These are phyloP conservation scores for Rhadina sibilatrix DNA, from an alignment of 2,113 vertebrate species.

Conservation along the genomic window DNA sequence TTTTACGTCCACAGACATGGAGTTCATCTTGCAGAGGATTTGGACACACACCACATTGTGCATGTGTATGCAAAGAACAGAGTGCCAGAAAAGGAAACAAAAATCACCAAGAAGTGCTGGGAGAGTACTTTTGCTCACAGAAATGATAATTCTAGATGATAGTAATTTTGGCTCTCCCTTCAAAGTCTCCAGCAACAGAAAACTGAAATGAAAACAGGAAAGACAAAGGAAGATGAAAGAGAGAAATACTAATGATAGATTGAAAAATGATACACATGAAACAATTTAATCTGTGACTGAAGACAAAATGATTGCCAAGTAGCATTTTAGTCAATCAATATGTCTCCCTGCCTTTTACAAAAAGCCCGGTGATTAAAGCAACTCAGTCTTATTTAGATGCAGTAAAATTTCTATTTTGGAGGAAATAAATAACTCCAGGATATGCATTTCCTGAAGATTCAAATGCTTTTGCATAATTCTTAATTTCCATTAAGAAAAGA, in stretches of 20 bases:
- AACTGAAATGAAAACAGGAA: conserved; percentile 43
- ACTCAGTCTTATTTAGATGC: neutral
- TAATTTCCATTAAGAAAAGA: neutral
- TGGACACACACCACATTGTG: neutral
- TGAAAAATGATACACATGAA: neutral
- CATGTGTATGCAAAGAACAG: neutral
- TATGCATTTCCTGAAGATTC: neutral
- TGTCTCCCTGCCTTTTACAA: neutral
- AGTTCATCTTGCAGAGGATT: neutral
- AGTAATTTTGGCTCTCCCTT: conserved; percentile 26
- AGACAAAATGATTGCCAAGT: conserved; percentile 16
- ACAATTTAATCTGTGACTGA: neutral
- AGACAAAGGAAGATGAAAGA: conserved; percentile 34
- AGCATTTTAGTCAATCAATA: conserved; percentile 8
- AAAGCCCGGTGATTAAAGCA: neutral
- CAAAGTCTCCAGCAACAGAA: conserved; percentile 16
- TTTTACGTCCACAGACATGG: neutral
- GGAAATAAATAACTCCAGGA: neutral
- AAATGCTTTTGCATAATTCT: neutral
- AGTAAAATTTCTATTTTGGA: neutral
- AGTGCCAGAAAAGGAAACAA: conserved; percentile 7
- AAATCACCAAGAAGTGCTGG: neutral
- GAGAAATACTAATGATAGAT: conserved; percentile 16
- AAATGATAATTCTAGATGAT: conserved; percentile 18
- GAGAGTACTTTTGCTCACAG: neutral